Conservation (phyloP, 2,888 invertebrate species). For the Congeria kusceri region DNA sequence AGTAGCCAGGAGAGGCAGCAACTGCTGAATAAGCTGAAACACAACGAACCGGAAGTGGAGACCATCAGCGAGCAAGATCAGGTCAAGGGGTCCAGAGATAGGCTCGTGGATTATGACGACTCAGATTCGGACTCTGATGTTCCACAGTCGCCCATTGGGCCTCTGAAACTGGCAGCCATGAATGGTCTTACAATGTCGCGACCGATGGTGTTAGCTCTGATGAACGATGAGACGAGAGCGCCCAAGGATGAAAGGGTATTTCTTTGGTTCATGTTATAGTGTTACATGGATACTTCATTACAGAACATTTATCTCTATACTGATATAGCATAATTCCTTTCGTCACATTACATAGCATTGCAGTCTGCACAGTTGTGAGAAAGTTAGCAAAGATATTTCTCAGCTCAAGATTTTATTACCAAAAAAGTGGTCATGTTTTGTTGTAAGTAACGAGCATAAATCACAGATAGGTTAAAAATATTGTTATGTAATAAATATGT, state of each 20-base stretch:
- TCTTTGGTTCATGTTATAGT: constrained; percentile 21
- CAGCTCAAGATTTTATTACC: too few relatives aligned
- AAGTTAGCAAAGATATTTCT: too few relatives aligned
- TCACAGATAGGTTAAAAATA: too few relatives aligned
- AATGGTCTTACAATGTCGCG: constrained; percentile 84
- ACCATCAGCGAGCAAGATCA: constrained; percentile 51
- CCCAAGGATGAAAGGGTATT: constrained; percentile 85
- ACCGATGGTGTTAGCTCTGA: constrained; percentile 81
- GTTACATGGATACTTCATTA: too few relatives aligned
- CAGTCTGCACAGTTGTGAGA: too few relatives aligned
- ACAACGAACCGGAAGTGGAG: constrained; percentile 49
- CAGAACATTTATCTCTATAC: too few relatives aligned
- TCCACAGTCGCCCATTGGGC: constrained; percentile 75
- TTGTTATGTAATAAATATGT: too few relatives aligned
- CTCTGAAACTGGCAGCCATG: constrained; percentile 85
- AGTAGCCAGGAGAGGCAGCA: constrained; percentile 61
- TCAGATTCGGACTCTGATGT: constrained; percentile 67
- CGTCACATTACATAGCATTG: too few relatives aligned
- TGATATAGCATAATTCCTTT: too few relatives aligned
- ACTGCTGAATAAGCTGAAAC: constrained; percentile 55
- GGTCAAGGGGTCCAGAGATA: constrained; percentile 42
- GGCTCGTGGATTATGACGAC: constrained; percentile 62
- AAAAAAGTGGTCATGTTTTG: too few relatives aligned
- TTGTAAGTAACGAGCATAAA: too few relatives aligned
- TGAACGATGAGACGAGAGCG: constrained; percentile 81